Evolutionary conservation across 2,888 invertebrate species (phyloP).

Genomic region (Agrotis puta): DNA sequence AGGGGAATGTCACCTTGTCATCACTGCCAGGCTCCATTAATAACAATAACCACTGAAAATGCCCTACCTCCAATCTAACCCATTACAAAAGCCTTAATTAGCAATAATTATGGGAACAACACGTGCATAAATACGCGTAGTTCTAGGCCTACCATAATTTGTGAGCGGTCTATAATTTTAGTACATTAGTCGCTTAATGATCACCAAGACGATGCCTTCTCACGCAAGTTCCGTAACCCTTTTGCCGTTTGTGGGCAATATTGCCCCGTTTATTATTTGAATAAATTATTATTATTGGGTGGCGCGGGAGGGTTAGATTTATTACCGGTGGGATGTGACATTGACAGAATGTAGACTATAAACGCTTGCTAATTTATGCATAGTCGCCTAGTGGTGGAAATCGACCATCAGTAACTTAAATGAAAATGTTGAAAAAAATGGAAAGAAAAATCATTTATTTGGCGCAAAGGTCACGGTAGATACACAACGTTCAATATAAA

Average conservation of each 20-base stretch:
- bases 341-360: not conserved
- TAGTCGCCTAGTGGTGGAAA: not conserved
- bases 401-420: too few species aligned
- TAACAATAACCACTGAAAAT: conserved; percentile 15
- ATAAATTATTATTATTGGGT: conserved; percentile 46
- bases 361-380: not conserved
- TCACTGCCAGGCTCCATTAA: not conserved
- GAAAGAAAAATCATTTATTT: too few species aligned
- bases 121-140: conserved; percentile 20
- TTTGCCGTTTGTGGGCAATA: conserved; percentile 31
- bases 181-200: conserved; percentile 55
- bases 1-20: not conserved
- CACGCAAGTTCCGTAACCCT: conserved; percentile 56
- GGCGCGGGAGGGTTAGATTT: conserved; percentile 12
- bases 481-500: too few species aligned
- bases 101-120: conserved; percentile 37
- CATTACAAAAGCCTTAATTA: conserved; percentile 30
- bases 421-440: too few species aligned
- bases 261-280: conserved; percentile 20
- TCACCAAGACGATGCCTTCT: conserved; percentile 48
- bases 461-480: too few species aligned
- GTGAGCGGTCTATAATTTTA: conserved; percentile 48
- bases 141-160: conserved; percentile 35
- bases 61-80: conserved; percentile 11
- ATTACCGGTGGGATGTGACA: not conserved